Conservation (phyloP, 2,113 vertebrate species). For the Chlorodrepanis virens region DNA sequence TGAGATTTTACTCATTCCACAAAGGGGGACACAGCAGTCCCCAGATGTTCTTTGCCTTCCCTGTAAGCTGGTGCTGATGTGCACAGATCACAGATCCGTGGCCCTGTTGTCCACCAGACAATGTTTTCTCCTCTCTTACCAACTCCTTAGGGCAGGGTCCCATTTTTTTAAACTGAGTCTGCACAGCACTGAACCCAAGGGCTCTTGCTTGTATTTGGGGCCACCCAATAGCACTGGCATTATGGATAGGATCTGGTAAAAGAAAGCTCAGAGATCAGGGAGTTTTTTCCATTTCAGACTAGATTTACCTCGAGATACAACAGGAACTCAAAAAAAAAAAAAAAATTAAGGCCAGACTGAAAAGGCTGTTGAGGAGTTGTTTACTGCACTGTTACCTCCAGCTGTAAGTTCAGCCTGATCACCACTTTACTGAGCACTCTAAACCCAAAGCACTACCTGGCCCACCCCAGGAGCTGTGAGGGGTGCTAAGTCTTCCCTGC, state of each 20-base stretch:
- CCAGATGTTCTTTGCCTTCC: not conserved
- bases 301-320: not conserved
- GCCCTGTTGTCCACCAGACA: not conserved
- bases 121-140: not conserved
- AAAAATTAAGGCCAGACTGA: not conserved
- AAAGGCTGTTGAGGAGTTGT: not conserved
- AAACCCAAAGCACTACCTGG: not conserved
- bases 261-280: fast-evolving
- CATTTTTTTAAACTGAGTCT: not conserved
- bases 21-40: not conserved
- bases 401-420: not conserved
- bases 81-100: not conserved
- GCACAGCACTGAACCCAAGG: not conserved
- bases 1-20: not conserved
- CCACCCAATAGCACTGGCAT: not conserved
- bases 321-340: not conserved
- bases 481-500: not conserved
- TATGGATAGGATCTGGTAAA: not conserved
- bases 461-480: not conserved
- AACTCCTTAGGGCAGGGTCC: not conserved
- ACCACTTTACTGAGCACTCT: not conserved
- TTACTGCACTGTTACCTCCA: not conserved
- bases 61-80: not conserved
- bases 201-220: not conserved
- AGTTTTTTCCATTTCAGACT: not conserved